Conservation (phyloP, 2,888 invertebrate genomes). For the Acleris sparsana region DNA sequence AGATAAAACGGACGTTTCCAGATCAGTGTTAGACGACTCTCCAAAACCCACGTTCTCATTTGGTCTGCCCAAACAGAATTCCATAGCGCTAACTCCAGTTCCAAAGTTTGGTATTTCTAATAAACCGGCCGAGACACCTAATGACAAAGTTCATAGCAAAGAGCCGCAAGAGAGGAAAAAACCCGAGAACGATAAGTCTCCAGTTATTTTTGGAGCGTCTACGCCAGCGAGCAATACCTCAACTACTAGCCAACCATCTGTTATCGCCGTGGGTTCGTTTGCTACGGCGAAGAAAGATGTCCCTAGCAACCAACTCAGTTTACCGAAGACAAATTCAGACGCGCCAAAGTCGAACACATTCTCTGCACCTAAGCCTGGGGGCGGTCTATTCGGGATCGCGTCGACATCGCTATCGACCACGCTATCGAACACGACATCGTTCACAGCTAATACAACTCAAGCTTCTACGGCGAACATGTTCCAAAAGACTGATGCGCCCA, state of each 20-base stretch:
- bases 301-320: conserved; percentile 7
- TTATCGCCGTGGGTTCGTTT: conserved; percentile 12
- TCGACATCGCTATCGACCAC: conserved; percentile 39
- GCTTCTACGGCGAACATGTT: conserved; percentile 46
- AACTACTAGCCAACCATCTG: conserved; percentile 7
- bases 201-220: conserved; percentile 16
- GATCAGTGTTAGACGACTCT: conserved; percentile 42
- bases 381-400: conserved; percentile 47
- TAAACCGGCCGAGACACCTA: conserved; percentile 39
- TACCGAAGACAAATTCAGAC: conserved; percentile 38
- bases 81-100: conserved; percentile 29
- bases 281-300: conserved; percentile 37
- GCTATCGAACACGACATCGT: conserved; percentile 37
- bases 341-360: conserved; percentile 46
- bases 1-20: conserved; percentile 41
- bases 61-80: conserved; percentile 56
- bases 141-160: conserved; percentile 42
- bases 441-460: conserved; percentile 36
- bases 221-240: conserved; percentile 2
- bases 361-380: conserved; percentile 32
- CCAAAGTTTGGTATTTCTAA: conserved; percentile 38
- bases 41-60: conserved; percentile 58
- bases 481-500: conserved; percentile 40
- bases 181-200: conserved; percentile 11
- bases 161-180: conserved; percentile 51